Percentiles rank a stretch among this genome's conserved stretches.
Conservation (phyloP, 2,797 vertebrate genomes). For the Sparidentex hasta region DNA sequence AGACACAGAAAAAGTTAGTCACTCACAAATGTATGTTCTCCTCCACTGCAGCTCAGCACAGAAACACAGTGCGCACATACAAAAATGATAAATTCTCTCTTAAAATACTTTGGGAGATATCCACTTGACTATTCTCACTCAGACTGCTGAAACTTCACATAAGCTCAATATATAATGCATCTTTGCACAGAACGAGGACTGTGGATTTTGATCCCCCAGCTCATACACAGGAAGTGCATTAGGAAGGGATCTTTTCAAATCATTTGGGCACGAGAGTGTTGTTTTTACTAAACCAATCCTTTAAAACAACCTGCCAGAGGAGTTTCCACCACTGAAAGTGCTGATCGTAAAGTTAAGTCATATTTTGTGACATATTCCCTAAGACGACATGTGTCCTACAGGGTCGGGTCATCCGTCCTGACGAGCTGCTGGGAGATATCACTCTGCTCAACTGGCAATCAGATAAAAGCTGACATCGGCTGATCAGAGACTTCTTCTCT, state of each 20-base stretch:
- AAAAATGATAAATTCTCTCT: background rate
- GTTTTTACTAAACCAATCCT: background rate
- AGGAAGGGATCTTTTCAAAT: background rate
- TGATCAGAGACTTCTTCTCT: background rate
- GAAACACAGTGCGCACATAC: background rate
- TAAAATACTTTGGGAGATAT: background rate
- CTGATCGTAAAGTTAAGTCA: constrained; percentile 17
- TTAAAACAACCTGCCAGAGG: background rate
- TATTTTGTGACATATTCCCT: constrained; percentile 17
- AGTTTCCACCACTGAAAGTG: constrained; percentile 17
- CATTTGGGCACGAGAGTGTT: background rate
- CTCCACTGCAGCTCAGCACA: background rate
- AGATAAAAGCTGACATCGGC: background rate
- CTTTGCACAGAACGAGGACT: background rate
- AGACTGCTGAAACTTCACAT: background rate
- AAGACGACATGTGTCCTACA: constrained; percentile 31
- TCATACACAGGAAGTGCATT: background rate
- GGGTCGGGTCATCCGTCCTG: constrained; percentile 11
- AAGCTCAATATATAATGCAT: background rate
- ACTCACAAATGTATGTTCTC: background rate
- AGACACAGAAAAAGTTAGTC: background rate
- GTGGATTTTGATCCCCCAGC: background rate
- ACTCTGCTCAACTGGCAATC: constrained; percentile 14
- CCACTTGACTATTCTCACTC: background rate
- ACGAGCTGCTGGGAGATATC: constrained; percentile 16